Base-by-base conservation (phyloP, 2,113 vertebrate genomes). In the Siniperca chuatsi region DNA sequence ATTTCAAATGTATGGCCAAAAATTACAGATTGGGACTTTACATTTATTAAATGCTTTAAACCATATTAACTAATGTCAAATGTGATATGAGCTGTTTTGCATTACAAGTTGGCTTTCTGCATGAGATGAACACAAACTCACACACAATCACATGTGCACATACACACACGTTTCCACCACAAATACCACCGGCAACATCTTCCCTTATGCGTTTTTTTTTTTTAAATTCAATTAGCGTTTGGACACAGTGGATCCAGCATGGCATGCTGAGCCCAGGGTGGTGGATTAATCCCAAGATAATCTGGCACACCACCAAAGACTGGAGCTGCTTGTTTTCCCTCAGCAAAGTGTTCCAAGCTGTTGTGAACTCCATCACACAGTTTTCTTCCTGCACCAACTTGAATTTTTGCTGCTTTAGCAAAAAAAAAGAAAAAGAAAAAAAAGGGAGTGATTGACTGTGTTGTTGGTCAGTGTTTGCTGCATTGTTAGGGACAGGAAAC, bases 221-320 rank as follows among this genome's bases (percentile, higher is more conserved):
- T 25, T 29, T 2, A 37, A 37, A 65, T 76, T 81, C 37, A 75
- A 83, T 90, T 83, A 84, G 66, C 35, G 9, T 40, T 37, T 15
- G 20, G 52, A 75, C 72, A 79, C 54, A 18, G 60, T 44, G 74
- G 72, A 82, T 65, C 55, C 79, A 77, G 54, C 62, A 13, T 55
- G 57, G 57, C 72, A 40, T 1, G 20, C 73, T 54, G 68, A 83
- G 86, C 55, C 44, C 78, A 82, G 46, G 64, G 76, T n/a, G 68
- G 64, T 55, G 62, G 87, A 88, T 82, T 86, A 84, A 87, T 90
- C 83, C 85, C 69, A 73, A 60, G 23, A 83, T 35, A 15, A 74
- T 65, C 52, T 86, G 86, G 85, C 83, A 79, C 54, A 16, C 50
- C 74, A 85, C 77, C 87, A 85, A 73, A 52, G 58, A 80, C 42